These are phyloP conservation scores for Drosophila setosimentum DNA, from an alignment of 2,888 invertebrate species.

Conservation along the genomic window DNA sequence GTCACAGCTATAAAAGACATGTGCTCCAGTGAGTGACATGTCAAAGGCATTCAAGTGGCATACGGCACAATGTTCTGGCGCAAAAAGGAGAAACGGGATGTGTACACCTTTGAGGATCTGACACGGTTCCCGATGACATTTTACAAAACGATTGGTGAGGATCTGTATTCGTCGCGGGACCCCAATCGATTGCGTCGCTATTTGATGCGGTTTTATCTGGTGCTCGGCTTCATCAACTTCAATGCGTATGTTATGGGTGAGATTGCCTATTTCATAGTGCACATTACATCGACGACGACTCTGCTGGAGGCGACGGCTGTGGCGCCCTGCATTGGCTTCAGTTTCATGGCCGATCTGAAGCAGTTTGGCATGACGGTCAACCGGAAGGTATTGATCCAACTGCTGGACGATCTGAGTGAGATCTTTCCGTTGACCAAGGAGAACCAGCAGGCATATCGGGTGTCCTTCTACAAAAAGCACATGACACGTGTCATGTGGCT, in stretches of 20 bases:
- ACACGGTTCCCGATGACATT: constrained; percentile 69
- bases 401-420: constrained; percentile 67
- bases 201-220: constrained; percentile 56
- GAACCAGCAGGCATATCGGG: constrained; percentile 51
- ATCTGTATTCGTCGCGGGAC: constrained; percentile 69
- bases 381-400: constrained; percentile 39
- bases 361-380: constrained; percentile 68
- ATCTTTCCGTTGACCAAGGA: constrained; percentile 62
- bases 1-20: constrained; percentile 35
- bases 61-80: constrained; percentile 47
- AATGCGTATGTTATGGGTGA: constrained; percentile 73
- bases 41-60: background rate
- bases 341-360: constrained; percentile 75
- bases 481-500: constrained; percentile 67
- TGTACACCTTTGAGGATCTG: constrained; percentile 65
- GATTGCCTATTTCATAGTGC: constrained; percentile 69
- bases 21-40: background rate
- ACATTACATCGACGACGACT: constrained; percentile 69
- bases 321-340: constrained; percentile 77
- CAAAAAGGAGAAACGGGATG: constrained; percentile 29
- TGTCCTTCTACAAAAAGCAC: constrained; percentile 51
- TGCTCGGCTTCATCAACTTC: constrained; percentile 72
- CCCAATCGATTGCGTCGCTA: constrained; percentile 54
- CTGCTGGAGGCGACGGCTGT: constrained; percentile 80
- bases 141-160: constrained; percentile 78